Base-by-base conservation (phyloP, 2,113 vertebrate genomes). In the Polypterus bichir region DNA sequence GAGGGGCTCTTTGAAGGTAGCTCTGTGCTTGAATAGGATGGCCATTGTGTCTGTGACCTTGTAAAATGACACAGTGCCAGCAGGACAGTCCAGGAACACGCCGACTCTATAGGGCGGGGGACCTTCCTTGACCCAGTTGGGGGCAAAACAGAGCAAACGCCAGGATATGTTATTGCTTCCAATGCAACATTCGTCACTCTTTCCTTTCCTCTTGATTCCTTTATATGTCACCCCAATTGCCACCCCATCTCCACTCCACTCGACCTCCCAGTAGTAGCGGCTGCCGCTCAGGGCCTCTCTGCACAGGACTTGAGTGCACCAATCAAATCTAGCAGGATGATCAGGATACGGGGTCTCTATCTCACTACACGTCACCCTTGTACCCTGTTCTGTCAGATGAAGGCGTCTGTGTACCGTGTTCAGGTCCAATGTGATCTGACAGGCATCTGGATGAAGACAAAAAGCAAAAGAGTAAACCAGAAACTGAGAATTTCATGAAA, bases 21-120 rank as follows among this genome's bases (percentile, higher is more conserved):
- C 27, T 3, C 49, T n/a, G 3, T 56, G 57, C 7, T 46, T 63
- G 54, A 56, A 46, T 27, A 63, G 54, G 53, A 49, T n/a, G 47
- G 54, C 56, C 54, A 63, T 63, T 46, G 47, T 56, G 47, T 57
- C 6, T 3, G 11, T 7, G 11, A 63, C 48, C 45, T 54, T 54
- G 7, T 57, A 63, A 27, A 63, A 63, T 3, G 11, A n/a, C n/a
- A 63, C 52, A 44, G 10, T 63, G 46, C 62, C 62, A 3, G 54
- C 47, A 5, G 47, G 5, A 47, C 44, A 63, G 47, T 63, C 62
- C 54, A 63, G 62, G 54, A 48, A n/a, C 8, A 63, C 9, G 3
- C 62, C 62, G 47, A 63, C 9, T 9, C 9, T 51, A 51, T 51
- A 7, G 49, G 49, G 27, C 27, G 27, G 27, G 27, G 27, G 27